Evolutionary conservation across 2,113 vertebrate genomes (phyloP).

Genomic region (Phaethon lepturus): DNA sequence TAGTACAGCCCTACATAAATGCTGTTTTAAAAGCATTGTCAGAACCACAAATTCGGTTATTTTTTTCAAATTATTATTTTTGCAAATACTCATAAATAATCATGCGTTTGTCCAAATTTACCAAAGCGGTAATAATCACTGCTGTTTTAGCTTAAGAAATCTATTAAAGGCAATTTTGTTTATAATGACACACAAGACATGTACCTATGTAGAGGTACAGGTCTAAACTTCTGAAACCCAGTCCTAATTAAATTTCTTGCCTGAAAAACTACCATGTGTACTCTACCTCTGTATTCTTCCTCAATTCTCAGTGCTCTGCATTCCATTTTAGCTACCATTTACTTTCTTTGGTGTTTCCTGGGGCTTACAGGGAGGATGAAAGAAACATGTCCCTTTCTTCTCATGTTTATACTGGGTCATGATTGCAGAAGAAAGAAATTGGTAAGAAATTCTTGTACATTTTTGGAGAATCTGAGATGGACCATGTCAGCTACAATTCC

Average conservation of each 20-base stretch:
- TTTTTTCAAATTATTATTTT: background rate
- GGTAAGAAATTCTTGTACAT: background rate
- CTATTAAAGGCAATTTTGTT: background rate
- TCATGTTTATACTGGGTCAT: background rate
- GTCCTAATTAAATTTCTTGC: background rate
- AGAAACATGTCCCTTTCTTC: background rate
- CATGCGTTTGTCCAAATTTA: background rate
- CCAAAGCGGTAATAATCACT: background rate
- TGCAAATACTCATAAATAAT: background rate
- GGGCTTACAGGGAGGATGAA: background rate
- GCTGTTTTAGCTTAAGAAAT: background rate
- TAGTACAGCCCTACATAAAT: background rate
- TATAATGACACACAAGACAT: background rate
- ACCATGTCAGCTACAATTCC: background rate
- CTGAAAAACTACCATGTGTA: background rate
- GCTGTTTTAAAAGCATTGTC: background rate
- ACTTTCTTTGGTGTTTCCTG: background rate
- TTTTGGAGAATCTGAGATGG: background rate
- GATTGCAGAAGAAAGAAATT: background rate
- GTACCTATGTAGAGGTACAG: background rate
- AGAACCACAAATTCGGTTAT: background rate
- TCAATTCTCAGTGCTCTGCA: background rate
- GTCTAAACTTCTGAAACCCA: background rate
- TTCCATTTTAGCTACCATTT: background rate
- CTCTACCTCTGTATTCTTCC: background rate